These are phyloP conservation scores for Epirrhoe tristata DNA, from an alignment of 2,888 invertebrate species.

Conservation along the genomic window DNA sequence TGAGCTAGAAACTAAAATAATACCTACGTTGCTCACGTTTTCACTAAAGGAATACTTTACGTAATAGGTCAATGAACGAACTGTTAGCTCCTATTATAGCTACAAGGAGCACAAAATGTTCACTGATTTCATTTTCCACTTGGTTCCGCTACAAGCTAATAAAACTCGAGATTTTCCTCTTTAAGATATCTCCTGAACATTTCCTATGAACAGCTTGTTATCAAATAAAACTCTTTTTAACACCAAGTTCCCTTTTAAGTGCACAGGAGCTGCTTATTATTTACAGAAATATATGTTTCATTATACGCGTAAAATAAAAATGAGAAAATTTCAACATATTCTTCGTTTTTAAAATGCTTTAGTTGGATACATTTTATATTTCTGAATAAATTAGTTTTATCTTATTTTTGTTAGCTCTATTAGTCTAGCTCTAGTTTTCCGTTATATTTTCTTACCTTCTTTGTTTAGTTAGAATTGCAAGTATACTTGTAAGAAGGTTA, in stretches of 20 bases:
- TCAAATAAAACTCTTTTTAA: constrained; percentile 16
- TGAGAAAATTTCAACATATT: neutral
- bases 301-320: neutral
- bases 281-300: neutral
- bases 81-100: neutral
- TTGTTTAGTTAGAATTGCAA: constrained; percentile 28
- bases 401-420: neutral
- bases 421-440: neutral
- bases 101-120: constrained; percentile 1
- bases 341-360: neutral
- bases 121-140: constrained; percentile 17
- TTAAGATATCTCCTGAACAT: neutral
- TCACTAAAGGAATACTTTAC: neutral
- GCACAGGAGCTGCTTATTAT: neutral
- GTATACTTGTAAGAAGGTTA: constrained; percentile 41
- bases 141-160: constrained; percentile 7
- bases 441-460: neutral
- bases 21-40: neutral
- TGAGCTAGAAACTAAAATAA: too few relatives aligned
- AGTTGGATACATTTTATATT: neutral
- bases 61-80: neutral
- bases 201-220: constrained; percentile 4
- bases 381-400: neutral
- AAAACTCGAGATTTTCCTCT: constrained; percentile 8
- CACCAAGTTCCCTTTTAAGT: neutral